Evolutionary conservation across 2,113 vertebrate genomes (phyloP).

Genomic region (Lepus americanus): DNA sequence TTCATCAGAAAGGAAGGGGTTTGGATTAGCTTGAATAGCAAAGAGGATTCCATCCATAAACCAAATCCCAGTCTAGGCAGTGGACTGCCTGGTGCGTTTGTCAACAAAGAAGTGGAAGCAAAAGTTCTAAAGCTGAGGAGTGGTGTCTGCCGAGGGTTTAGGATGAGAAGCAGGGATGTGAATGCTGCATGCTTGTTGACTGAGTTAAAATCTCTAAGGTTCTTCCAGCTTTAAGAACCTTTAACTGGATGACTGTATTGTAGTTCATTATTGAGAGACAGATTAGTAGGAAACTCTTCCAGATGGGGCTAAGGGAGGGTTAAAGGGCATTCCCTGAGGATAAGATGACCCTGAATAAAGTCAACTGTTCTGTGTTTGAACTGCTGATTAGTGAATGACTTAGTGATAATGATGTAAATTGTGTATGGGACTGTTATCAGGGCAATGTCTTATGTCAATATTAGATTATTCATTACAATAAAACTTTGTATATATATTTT

Average conservation of each 20-base stretch:
- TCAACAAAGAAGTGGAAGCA: slow-evolving; percentile 41
- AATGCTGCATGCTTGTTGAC: neutral
- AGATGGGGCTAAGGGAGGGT: neutral
- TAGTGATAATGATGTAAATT: slow-evolving; percentile 15
- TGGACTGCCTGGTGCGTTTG: neutral
- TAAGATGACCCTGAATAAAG: neutral
- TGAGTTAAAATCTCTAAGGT: neutral
- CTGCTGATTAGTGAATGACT: neutral
- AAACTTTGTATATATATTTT: neutral
- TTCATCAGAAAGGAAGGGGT: neutral
- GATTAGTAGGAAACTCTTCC: neutral
- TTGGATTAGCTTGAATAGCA: slow-evolving; percentile 36
- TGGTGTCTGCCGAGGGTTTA: neutral
- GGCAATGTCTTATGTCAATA: neutral
- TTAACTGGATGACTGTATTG: neutral
- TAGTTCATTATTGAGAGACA: neutral
- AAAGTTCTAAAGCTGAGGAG: slow-evolving; percentile 54
- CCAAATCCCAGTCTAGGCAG: neutral
- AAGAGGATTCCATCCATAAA: neutral
- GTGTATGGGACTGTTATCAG: neutral
- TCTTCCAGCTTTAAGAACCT: slow-evolving; percentile 18
- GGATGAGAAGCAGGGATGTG: neutral
- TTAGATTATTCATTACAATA: neutral
- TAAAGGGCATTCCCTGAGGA: neutral
- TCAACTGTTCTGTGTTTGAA: neutral